Conservation (phyloP, 2,113 vertebrate species). For the Tupaia chinensis region DNA sequence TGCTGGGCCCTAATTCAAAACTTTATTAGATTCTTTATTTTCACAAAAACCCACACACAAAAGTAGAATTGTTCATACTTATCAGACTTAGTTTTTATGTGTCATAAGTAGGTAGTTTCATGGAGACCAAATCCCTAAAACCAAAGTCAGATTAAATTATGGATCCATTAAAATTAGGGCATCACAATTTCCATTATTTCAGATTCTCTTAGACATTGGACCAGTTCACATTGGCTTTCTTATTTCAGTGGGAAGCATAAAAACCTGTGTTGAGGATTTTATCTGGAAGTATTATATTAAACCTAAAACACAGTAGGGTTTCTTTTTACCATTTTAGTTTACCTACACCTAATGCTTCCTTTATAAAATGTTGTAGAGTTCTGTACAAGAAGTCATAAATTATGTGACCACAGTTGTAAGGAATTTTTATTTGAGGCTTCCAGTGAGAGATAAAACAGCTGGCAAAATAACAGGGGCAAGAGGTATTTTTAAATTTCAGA, state of each 20-base stretch:
- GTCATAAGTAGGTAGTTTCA: constrained; percentile 18
- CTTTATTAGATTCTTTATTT: constrained; percentile 28
- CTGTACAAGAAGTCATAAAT: background rate
- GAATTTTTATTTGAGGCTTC: background rate
- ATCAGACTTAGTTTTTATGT: background rate
- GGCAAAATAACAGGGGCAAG: background rate
- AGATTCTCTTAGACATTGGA: constrained; percentile 15
- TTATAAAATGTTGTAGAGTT: constrained; percentile 43
- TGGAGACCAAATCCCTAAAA: constrained; percentile 19
- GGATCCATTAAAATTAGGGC: background rate
- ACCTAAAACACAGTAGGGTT: constrained; percentile 26
- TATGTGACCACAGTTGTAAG: background rate
- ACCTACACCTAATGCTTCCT: background rate
- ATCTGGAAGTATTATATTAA: constrained; percentile 29
- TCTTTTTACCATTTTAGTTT: constrained; percentile 23
- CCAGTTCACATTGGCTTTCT: background rate
- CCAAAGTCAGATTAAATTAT: constrained; percentile 15
- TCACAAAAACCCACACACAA: background rate
- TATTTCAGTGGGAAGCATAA: constrained; percentile 34
- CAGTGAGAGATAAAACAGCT: background rate
- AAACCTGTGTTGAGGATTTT: background rate
- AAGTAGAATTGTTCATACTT: background rate
- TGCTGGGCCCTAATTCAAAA: background rate
- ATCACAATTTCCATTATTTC: background rate
- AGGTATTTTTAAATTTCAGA: constrained; percentile 2